phyloP scores from a whole-genome alignment of 2,888 invertebrate genomes.

The Drosophila koepferae region DNA sequence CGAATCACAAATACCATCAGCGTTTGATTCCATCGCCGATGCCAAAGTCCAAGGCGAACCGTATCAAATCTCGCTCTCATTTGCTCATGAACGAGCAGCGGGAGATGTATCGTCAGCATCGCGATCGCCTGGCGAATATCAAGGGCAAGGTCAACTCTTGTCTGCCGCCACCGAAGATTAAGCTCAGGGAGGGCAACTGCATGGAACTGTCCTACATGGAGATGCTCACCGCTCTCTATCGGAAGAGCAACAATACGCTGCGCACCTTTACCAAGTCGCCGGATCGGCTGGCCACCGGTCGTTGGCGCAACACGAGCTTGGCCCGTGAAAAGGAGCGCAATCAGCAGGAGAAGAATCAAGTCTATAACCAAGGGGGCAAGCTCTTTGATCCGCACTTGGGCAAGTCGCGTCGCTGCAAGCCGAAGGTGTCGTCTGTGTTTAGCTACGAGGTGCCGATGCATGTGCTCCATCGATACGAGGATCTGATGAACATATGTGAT shows the following conservation, averaged over 20 bases:
- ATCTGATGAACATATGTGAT: slow-evolving; percentile 60
- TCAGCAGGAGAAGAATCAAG: slow-evolving; percentile 57
- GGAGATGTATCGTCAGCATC: slow-evolving; percentile 71
- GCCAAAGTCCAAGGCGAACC: background rate
- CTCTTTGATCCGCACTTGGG: slow-evolving; percentile 58
- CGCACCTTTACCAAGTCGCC: slow-evolving; percentile 68
- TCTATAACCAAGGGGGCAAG: slow-evolving; percentile 54
- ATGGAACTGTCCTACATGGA: slow-evolving; percentile 73
- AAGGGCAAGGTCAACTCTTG: slow-evolving; percentile 69
- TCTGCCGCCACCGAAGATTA: slow-evolving; percentile 53
- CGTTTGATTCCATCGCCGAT: slow-evolving; percentile 48
- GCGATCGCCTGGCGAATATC: slow-evolving; percentile 69
- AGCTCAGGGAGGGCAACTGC: slow-evolving; percentile 53
- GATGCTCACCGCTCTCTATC: slow-evolving; percentile 71
- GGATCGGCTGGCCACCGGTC: slow-evolving; percentile 66
- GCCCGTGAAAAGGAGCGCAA: slow-evolving; percentile 62
- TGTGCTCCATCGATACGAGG: slow-evolving; percentile 76
- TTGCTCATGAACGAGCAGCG: slow-evolving; percentile 56
- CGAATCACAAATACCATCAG: slow-evolving; percentile 56
- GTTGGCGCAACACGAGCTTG: slow-evolving; percentile 58
- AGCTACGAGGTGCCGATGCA: slow-evolving; percentile 71
- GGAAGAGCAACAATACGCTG: slow-evolving; percentile 57
- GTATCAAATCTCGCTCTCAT: slow-evolving; percentile 44
- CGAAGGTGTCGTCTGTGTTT: slow-evolving; percentile 27
- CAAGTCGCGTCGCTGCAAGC: slow-evolving; percentile 33